These are phyloP conservation scores for Odontomachus brunneus DNA, from an alignment of 1,140 invertebrate species.

Conservation along the genomic window DNA sequence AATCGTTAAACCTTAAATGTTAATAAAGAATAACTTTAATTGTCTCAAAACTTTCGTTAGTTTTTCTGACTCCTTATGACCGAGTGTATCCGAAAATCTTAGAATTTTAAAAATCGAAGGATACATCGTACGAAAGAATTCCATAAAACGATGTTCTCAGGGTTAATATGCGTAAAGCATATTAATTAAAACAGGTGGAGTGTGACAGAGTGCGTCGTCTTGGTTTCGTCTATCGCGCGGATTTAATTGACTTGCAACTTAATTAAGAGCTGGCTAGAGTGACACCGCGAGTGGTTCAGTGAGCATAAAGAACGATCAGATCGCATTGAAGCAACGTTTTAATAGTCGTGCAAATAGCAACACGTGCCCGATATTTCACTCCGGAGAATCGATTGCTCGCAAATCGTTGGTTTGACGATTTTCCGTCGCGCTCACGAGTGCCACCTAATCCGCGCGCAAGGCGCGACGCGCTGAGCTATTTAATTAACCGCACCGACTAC, in stretches of 20 bases:
- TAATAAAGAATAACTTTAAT: too few species aligned
- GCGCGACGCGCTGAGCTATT: not conserved
- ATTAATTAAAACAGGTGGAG: conserved; percentile 9
- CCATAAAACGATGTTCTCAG: conserved; percentile 18
- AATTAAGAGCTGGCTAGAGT: not conserved
- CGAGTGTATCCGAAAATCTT: too few species aligned
- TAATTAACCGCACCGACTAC: conserved; percentile 43
- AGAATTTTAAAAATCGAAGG: too few species aligned
- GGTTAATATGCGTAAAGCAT: not conserved
- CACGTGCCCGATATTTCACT: conserved; percentile 22
- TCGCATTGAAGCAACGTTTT: conserved; percentile 23
- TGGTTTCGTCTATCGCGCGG: conserved; percentile 13
- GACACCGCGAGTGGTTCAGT: not conserved
- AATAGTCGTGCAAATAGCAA: conserved; percentile 30
- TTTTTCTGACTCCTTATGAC: too few species aligned
- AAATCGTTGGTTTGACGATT: conserved; percentile 18
- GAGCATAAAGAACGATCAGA: conserved; percentile 17
- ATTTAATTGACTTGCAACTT: conserved; percentile 24
- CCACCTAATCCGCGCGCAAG: conserved; percentile 11
- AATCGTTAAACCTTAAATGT: too few species aligned
- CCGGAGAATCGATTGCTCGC: not conserved
- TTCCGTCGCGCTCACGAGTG: not conserved
- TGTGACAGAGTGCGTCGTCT: not conserved
- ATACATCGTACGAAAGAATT: not conserved
- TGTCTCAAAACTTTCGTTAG: too few species aligned